A percentile compares a stretch with the other conserved stretches of the same genome.
Conservation (phyloP, 1,140 invertebrate genomes). For the Sycophaga agraensis region DNA sequence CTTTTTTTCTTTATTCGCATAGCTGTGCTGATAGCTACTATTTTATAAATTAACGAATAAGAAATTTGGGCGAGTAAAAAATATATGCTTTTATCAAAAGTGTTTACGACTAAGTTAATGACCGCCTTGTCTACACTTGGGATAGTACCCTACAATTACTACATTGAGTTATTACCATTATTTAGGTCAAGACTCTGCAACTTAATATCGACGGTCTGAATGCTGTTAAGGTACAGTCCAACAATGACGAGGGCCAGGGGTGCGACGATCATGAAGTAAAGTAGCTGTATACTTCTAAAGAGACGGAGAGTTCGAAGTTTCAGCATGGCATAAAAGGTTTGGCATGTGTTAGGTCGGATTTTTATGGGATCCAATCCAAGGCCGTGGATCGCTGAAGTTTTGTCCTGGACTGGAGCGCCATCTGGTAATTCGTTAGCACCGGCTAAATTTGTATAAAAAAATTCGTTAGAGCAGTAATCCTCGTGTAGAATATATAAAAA, state of each 20-base stretch:
- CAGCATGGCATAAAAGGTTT: slow-evolving; percentile 58
- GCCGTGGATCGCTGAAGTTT: slow-evolving; percentile 52
- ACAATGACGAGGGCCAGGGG: slow-evolving; percentile 66
- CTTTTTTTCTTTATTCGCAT: too few species aligned
- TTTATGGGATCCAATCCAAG: slow-evolving; percentile 61
- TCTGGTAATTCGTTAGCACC: slow-evolving; percentile 48
- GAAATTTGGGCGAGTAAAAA: too few species aligned
- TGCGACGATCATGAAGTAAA: slow-evolving; percentile 59
- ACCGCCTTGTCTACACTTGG: too few species aligned
- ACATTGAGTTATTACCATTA: too few species aligned
- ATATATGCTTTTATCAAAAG: too few species aligned
- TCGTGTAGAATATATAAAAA: too few species aligned
- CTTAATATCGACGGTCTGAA: slow-evolving; percentile 63
- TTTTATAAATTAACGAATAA: too few species aligned
- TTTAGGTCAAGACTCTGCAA: slow-evolving; percentile 65
- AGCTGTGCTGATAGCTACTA: too few species aligned
- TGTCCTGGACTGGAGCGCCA: slow-evolving; percentile 44
- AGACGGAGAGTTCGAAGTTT: slow-evolving; percentile 55
- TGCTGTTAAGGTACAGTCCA: slow-evolving; percentile 69
- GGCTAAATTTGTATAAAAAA: too few species aligned
- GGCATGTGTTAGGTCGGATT: slow-evolving; percentile 57
- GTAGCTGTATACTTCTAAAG: slow-evolving; percentile 55
- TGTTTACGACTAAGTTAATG: too few species aligned
- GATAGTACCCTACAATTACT: too few species aligned
- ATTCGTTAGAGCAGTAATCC: too few species aligned